A percentile compares a stretch with the other conserved stretches of the same genome.
Evolutionary conservation across 2,888 invertebrate species (phyloP).

Genomic region (Polydrusus tereticollis): DNA sequence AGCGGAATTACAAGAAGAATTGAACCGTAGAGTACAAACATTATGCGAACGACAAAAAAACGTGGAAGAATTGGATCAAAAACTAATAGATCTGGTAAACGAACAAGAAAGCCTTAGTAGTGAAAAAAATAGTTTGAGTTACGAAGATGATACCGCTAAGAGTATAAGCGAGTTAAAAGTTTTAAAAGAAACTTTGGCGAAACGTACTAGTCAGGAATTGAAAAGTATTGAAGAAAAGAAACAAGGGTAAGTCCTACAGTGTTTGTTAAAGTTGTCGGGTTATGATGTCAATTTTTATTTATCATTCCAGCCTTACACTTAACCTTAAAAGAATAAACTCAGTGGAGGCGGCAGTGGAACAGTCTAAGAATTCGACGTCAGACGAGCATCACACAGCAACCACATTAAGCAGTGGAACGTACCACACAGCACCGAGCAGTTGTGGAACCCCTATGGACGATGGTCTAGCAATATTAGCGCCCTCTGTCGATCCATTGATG

Average conservation of each 20-base stretch:
- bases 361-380: slow-evolving; percentile 18
- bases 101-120: slow-evolving; percentile 68
- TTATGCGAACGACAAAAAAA: slow-evolving; percentile 75
- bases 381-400: slow-evolving; percentile 57
- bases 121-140: neutral
- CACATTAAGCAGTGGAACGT: slow-evolving; percentile 74
- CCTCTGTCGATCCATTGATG: slow-evolving; percentile 63
- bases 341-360: slow-evolving; percentile 60
- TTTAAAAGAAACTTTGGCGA: slow-evolving; percentile 67
- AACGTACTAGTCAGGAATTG: slow-evolving; percentile 69
- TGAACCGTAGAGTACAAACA: slow-evolving; percentile 74
- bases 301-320: slow-evolving; percentile 73
- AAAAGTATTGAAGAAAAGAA: slow-evolving; percentile 70
- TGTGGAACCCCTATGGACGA: slow-evolving; percentile 57
- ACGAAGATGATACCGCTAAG: slow-evolving; percentile 36
- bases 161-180: slow-evolving; percentile 55
- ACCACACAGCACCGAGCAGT: slow-evolving; percentile 78
- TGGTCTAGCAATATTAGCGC: slow-evolving; percentile 18
- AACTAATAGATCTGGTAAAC: slow-evolving; percentile 76
- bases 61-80: slow-evolving; percentile 79
- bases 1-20: slow-evolving; percentile 77
- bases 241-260: slow-evolving; percentile 64
- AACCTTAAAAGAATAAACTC: slow-evolving; percentile 72
- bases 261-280: too few species aligned
- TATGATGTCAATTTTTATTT: neutral